Evolutionary conservation across 2,888 invertebrate species (phyloP), one percentile per base, ranked within the genome.

Genomic region (Orthosia incerta): DNA sequence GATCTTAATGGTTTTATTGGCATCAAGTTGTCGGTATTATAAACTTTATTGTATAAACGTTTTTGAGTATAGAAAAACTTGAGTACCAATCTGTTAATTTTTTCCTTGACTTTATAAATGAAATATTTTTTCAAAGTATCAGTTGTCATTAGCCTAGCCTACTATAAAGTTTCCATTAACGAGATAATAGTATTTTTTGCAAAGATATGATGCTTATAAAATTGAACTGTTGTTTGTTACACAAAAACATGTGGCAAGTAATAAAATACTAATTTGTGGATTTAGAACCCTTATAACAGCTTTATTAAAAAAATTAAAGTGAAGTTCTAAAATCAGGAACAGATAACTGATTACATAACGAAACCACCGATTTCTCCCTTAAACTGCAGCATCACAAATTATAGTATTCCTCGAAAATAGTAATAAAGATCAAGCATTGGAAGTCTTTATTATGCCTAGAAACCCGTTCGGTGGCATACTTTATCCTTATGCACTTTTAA

Each of bases 401-500:
- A 83, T 85, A 86, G 86, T 89, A 88, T 91, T 90, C 85, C 79
- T 84, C 81, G 90, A 91, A 92, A 76, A 91, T 88, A 89, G 91
- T 92, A 93, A 93, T 94, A 93, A 94, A 92, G 89, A 92, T 90
- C 90, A 90, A 89, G 89, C 89, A 87, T 88, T 91, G 88, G 88
- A 85, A 90, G 90, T 91, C 83, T 90, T 92, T 92, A 92, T 90
- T 84, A 83, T 76, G 77, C 71, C 82, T 88, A 89, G 79, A 23
- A 75, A 76, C 60, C 50, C 13, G 80, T 60, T 65, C 66, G 68
- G 75, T 79, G 81, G 79, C 83, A 71, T 70, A 76, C 50, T 79
- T 79, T 80, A 88, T 84, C 79, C 85, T 86, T 81, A 89, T 89
- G 88, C 87, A 85, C 88, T 88, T 89, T 90, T 87, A 87, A 84